A percentile compares a stretch with the other conserved stretches of the same genome.
Conservation (phyloP, 2,797 vertebrate genomes). For the Takifugu ocellatus region DNA sequence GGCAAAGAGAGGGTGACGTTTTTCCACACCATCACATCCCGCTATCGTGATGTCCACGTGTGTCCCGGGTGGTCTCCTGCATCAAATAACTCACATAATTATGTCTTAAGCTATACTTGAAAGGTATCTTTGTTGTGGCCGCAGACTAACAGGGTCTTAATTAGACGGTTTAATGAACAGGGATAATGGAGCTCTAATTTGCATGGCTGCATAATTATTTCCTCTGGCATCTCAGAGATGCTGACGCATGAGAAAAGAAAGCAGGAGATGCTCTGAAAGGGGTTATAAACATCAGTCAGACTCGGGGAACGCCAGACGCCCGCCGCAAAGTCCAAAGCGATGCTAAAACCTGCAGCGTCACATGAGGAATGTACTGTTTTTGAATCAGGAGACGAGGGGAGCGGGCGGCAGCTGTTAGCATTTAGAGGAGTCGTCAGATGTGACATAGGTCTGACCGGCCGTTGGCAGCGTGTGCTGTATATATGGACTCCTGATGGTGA, state of each 20-base stretch:
- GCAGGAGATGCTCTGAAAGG: slow-evolving; percentile 26
- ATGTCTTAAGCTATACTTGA: slow-evolving; percentile 17
- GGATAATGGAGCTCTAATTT: slow-evolving; percentile 44
- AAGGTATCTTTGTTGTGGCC: slow-evolving; percentile 23
- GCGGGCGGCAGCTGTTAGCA: slow-evolving; percentile 16
- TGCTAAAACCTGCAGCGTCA: slow-evolving; percentile 6
- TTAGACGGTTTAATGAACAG: slow-evolving; percentile 36
- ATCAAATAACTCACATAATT: slow-evolving; percentile 26
- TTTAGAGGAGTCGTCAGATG: slow-evolving; percentile 26
- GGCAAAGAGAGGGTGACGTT: slow-evolving; percentile 75
- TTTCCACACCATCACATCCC: not conserved
- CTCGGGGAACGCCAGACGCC: not conserved
- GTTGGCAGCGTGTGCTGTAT: slow-evolving; percentile 29
- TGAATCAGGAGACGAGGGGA: not conserved
- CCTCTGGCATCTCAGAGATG: slow-evolving; percentile 31
- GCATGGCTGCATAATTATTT: slow-evolving; percentile 55
- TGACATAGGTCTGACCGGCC: slow-evolving; percentile 38
- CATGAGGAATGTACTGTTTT: not conserved
- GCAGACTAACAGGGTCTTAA: slow-evolving; percentile 28
- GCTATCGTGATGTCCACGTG: no score
- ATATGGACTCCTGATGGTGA: slow-evolving; percentile 34
- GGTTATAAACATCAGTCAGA: slow-evolving; percentile 12
- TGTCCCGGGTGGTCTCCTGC: not conserved
- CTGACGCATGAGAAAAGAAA: slow-evolving; percentile 22
- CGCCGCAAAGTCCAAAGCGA: slow-evolving; percentile 9